phyloP scores from a whole-genome alignment of 1,140 invertebrate genomes.

The Dendrolimus punctatus region DNA sequence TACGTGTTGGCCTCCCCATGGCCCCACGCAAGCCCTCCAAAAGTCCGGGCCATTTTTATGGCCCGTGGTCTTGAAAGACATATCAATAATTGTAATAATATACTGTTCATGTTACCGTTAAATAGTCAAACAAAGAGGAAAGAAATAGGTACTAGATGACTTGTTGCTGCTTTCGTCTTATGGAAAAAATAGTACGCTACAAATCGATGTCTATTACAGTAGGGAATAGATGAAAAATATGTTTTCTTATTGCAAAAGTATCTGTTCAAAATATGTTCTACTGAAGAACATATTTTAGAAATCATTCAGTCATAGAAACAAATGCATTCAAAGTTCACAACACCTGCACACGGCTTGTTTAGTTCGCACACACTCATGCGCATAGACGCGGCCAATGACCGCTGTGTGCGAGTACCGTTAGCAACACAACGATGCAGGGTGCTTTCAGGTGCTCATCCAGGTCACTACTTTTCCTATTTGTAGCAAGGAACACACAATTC shows the following conservation, averaged over 20 bases:
- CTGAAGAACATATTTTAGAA: not conserved
- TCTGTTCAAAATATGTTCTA: not conserved
- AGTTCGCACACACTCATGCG: conserved; percentile 5
- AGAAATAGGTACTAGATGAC: too few relatives aligned
- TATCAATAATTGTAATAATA: too few relatives aligned
- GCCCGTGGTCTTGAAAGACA: too few relatives aligned
- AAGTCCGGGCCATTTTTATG: too few relatives aligned
- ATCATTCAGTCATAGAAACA: not conserved
- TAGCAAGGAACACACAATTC: not conserved
- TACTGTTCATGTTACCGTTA: too few relatives aligned
- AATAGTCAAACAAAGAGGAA: too few relatives aligned
- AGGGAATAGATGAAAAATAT: too few relatives aligned
- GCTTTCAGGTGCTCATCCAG: not conserved
- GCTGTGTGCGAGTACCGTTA: conserved; percentile 48
- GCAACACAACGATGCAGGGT: conserved; percentile 18
- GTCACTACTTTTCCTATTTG: not conserved
- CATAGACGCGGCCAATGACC: conserved; percentile 11
- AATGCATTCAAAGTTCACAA: conserved; percentile 9
- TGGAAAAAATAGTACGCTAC: too few relatives aligned
- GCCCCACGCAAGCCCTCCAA: too few relatives aligned
- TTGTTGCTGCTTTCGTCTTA: too few relatives aligned
- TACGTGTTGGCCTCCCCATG: too few relatives aligned
- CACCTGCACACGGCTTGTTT: conserved; percentile 16
- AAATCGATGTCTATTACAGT: too few relatives aligned
- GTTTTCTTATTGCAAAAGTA: not conserved